Base-by-base conservation (phyloP, 2,888 invertebrate species). In the Chouioia cunea region DNA sequence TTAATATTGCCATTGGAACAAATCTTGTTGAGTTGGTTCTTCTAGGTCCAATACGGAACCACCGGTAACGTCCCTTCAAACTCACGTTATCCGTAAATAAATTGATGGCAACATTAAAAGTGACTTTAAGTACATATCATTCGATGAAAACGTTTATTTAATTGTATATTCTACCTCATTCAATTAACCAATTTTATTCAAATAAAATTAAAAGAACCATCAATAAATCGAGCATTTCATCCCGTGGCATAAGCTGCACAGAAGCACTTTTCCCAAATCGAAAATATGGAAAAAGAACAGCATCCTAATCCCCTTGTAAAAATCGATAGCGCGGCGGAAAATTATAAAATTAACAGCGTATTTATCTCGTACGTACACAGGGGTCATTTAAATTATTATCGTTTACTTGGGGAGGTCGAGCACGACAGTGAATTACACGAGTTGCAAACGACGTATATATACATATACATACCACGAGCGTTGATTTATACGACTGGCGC, bases 351-450 rank as follows among this genome's bases (percentile, higher is more conserved):
- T 63, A 65, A 56, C 65, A 65, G 47, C 65, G 72, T 36, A 10
- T 65, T 72, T 72, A 68, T 72, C 65, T 65, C 22, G 27, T 46
- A 22, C 23, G 20, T n/a, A n/a, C n/a, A 27, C n/a, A 18, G 47
- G 57, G 54, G 22, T 65, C 60, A 65, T 72, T 69, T 69, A 74
- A 74, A 74, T 74, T 69, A 65, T 69, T 69, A 71, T 68, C 70
- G 65, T 36, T 36, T 10, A 36, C 36, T 36, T 12, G 36, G 10
- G 36, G 36, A 36, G 36, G 36, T 36, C 36, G 63, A 36, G 36
- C 57, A 47, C 52, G 48, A 65, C 62, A 65, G 68, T 71, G 62
- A 60, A 63, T 73, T 70, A 65, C 66, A 54, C 59, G 73, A 69
- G 69, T 66, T n/a, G n/a, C n/a, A n/a, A n/a, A n/a, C n/a, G n/a